These are phyloP conservation scores for Acropternis orthonyx DNA, from an alignment of 2,797 vertebrate species.

Conservation along the genomic window DNA sequence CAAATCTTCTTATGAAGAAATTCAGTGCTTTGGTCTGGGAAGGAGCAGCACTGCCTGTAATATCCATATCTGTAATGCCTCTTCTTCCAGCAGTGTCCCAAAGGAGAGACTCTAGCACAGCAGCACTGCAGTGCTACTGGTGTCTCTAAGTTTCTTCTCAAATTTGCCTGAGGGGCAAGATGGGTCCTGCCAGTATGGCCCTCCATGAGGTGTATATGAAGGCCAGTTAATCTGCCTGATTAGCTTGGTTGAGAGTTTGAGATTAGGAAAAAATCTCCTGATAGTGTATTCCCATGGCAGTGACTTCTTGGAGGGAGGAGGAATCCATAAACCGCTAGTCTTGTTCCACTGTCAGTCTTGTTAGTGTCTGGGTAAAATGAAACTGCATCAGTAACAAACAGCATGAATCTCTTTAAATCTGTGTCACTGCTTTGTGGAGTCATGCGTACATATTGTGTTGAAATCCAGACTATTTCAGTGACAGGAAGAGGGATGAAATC, in stretches of 20 bases:
- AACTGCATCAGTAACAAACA: neutral
- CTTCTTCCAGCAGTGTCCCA: neutral
- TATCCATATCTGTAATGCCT: neutral
- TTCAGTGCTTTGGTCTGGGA: neutral
- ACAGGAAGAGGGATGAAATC: neutral
- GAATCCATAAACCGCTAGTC: neutral
- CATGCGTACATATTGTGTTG: neutral
- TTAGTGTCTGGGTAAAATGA: neutral
- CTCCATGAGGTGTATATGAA: neutral
- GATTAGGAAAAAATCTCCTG: neutral
- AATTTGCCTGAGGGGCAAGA: neutral
- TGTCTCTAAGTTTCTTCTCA: neutral
- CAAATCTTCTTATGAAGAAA: neutral
- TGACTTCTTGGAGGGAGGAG: neutral
- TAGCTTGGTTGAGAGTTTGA: neutral
- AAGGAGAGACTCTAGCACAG: neutral
- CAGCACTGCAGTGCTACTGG: neutral
- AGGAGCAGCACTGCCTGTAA: rapidly evolving
- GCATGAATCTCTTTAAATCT: neutral
- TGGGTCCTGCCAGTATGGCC: neutral
- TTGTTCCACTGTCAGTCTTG: neutral
- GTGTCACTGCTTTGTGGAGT: neutral
- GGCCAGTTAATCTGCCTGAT: neutral
- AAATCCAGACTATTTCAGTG: neutral
- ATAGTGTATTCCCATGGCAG: neutral